Conservation (phyloP, 2,797 vertebrate species). For the Allobates femoralis region DNA sequence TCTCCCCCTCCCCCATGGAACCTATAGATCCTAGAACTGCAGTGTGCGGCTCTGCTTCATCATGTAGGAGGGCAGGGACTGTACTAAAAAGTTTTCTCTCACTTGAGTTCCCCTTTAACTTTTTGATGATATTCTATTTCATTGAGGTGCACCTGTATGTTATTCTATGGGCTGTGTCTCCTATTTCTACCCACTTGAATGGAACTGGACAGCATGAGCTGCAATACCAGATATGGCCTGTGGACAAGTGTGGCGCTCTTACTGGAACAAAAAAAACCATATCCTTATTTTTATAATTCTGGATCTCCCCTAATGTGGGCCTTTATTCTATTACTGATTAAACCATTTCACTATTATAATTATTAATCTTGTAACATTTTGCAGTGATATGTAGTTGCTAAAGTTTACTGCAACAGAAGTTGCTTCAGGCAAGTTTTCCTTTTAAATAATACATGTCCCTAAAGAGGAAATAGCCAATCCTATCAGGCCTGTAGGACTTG, state of each 20-base stretch:
- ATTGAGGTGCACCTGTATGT: too few relatives aligned
- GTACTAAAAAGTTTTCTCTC: too few relatives aligned
- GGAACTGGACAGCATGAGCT: background rate
- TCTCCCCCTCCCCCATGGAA: too few relatives aligned
- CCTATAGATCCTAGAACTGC: too few relatives aligned
- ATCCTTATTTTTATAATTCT: background rate
- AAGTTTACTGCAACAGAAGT: slow-evolving; percentile 22
- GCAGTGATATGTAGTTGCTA: background rate
- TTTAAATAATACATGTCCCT: slow-evolving; percentile 45
- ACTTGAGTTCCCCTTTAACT: too few relatives aligned
- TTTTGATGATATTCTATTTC: too few relatives aligned
- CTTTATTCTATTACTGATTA: background rate
- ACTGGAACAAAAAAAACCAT: background rate
- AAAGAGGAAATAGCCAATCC: slow-evolving; percentile 27
- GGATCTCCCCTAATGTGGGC: background rate
- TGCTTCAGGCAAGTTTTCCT: slow-evolving; percentile 26
- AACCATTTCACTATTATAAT: background rate
- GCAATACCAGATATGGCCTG: background rate
- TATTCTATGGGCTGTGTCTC: background rate
- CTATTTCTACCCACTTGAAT: background rate
- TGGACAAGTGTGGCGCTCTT: background rate
- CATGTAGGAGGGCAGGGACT: too few relatives aligned
- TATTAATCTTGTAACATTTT: slow-evolving; percentile 3
- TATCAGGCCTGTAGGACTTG: slow-evolving; percentile 27
- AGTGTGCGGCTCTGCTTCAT: too few relatives aligned